phyloP scores from a whole-genome alignment of 2,113 vertebrate genomes.

The Microtus ochrogaster region DNA sequence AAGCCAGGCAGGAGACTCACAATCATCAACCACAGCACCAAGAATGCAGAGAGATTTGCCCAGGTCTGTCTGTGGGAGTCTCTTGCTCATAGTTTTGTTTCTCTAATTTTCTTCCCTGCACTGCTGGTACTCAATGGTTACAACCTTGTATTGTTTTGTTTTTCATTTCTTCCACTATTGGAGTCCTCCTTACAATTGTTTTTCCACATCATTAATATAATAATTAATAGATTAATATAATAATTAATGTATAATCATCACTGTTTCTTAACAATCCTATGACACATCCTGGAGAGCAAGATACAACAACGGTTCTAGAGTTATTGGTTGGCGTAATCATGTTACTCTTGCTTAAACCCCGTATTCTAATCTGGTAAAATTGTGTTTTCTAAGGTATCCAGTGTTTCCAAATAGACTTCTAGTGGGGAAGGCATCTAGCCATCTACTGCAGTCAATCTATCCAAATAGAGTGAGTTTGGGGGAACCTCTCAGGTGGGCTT shows the following conservation, averaged over 20 bases:
- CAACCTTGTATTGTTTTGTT: not conserved
- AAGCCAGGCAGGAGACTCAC: not conserved
- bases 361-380: not conserved
- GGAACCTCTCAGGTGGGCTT: not conserved
- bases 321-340: not conserved
- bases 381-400: not conserved
- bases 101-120: not conserved
- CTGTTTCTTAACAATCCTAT: not conserved
- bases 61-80: not conserved
- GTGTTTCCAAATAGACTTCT: not conserved
- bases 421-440: not conserved
- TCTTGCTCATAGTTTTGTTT: not conserved
- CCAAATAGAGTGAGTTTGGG: not conserved
- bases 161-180: too few relatives aligned
- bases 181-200: too few relatives aligned
- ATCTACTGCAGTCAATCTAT: too few relatives aligned
- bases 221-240: too few relatives aligned
- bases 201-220: not conserved
- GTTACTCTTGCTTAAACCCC: not conserved
- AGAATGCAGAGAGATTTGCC: too few relatives aligned
- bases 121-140: not conserved
- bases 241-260: not conserved
- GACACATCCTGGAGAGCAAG: not conserved
- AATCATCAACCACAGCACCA: not conserved
- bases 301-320: not conserved